phyloP scores from a whole-genome alignment of 2,797 vertebrate genomes.

The Acanthurus leucopareius region DNA sequence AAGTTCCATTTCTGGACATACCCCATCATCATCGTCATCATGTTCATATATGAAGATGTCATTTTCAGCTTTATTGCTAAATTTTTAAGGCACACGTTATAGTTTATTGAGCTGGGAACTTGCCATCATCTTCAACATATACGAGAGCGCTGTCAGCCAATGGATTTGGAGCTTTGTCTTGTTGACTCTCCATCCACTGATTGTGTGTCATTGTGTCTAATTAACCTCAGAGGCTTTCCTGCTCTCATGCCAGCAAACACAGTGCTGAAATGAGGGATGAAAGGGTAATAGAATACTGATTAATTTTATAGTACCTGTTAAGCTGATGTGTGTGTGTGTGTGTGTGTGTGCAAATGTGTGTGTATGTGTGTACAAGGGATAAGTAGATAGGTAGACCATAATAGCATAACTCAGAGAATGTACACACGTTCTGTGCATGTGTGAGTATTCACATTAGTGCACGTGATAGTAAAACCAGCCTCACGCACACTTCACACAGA shows the following conservation, averaged over 20 bases:
- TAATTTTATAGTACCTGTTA: constrained; percentile 59
- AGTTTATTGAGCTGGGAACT: constrained; percentile 11
- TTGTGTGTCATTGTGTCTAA: constrained; percentile 65
- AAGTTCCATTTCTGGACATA: neutral
- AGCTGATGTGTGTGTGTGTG: constrained; percentile 25
- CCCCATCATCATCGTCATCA: too few species aligned
- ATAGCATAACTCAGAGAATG: constrained; percentile 45
- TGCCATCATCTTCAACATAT: constrained; percentile 14
- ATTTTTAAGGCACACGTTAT: constrained; percentile 6
- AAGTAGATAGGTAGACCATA: constrained; percentile 28
- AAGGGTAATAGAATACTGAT: constrained; percentile 61
- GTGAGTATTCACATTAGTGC: constrained; percentile 37
- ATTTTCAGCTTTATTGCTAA: neutral
- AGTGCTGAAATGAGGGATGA: constrained; percentile 50
- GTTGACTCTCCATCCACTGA: constrained; percentile 58
- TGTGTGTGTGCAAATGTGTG: neutral
- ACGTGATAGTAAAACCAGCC: constrained; percentile 20
- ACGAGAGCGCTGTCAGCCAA: constrained; percentile 3
- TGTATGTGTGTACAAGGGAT: constrained; percentile 4
- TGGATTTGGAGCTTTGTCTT: constrained; percentile 44
- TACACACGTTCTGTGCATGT: constrained; percentile 22
- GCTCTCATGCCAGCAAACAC: constrained; percentile 59
- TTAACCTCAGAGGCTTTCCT: constrained; percentile 61
- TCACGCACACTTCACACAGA: constrained; percentile 10
- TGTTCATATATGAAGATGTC: neutral